phyloP scores from a whole-genome alignment of 2,888 invertebrate species.

The Erpobdella octoculata region DNA sequence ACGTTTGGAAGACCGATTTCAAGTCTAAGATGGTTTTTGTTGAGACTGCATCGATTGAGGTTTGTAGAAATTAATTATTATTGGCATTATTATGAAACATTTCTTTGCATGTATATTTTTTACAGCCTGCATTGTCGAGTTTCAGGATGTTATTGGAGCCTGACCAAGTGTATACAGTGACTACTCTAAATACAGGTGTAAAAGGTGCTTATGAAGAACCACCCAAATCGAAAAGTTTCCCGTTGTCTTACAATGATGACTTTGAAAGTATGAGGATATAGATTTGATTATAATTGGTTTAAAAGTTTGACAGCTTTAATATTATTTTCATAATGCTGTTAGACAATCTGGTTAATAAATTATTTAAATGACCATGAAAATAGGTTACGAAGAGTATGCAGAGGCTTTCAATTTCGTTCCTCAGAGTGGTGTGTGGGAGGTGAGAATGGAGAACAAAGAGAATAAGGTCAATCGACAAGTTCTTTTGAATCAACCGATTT shows the following conservation, averaged over 20 bases:
- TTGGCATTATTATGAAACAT: too few species aligned
- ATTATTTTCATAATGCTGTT: background rate
- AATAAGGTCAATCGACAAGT: conserved; percentile 46
- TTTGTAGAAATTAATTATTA: background rate
- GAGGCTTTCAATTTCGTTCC: conserved; percentile 48
- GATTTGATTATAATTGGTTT: background rate
- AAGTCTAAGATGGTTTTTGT: background rate
- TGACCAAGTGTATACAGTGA: conserved; percentile 47
- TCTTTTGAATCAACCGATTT: conserved; percentile 42
- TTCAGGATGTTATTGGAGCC: conserved; percentile 41
- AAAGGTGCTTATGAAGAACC: conserved; percentile 37
- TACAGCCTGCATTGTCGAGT: background rate
- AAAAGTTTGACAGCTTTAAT: background rate
- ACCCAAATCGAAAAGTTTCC: conserved; percentile 38
- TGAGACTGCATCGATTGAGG: background rate
- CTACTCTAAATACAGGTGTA: conserved; percentile 41
- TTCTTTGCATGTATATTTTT: background rate
- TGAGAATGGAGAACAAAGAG: conserved; percentile 38
- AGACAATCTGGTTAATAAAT: background rate
- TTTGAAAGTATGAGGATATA: conserved; percentile 35
- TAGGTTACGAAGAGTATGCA: conserved; percentile 40
- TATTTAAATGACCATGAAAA: background rate
- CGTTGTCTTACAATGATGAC: conserved; percentile 36
- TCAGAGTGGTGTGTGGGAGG: conserved; percentile 49
- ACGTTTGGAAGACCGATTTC: background rate